Evolutionary conservation across 2,797 vertebrate genomes (phyloP), one percentile per base, ranked within the genome.

Genomic region (Characodon lateralis): DNA sequence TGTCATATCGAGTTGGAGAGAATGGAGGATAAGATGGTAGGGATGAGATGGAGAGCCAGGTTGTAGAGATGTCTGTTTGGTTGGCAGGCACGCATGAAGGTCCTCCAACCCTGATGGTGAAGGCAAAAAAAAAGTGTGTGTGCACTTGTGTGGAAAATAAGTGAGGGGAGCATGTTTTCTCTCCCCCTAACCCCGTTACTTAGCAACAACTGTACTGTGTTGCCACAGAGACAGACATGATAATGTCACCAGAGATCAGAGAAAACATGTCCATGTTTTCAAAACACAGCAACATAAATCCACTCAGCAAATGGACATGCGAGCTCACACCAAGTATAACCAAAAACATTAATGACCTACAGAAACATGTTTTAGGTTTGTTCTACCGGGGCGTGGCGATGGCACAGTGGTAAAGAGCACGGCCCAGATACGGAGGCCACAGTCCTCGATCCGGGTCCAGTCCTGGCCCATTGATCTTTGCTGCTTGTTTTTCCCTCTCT

Each of bases 171-270:
- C 65, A 72, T 87, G 85, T 89, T 85, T 69, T 78, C 82, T 90
- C 89, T 92, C 81, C 75, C 85, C 85, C 90, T 91, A 86, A 91
- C 85, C 88, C 78, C 70, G 88, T 94, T 88, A 85, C 92, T 88
- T 90, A 88, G 93, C 91, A 92, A 93, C 93, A 88, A 78, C 83
- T 79, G 81, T 90, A 88, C 89, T 84, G 79, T 90, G 88, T 89
- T 86, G 75, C 89, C 48, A 72, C 86, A 84, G 90, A 93, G 85
- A 91, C 88, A 81, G 83, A 84, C 88, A 88, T 89, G 90, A 89
- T 94, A 89, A 93, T 93, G 89, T 92, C 91, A 93, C 85, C 26
- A 7, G 68, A 92, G 90, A 93, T 93, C 87, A 93, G 74, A 93
- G 86, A 78, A 78, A 88, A 81, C 68, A 72, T 58, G 7, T 70